Conservation (phyloP, 2,888 invertebrate species). For the Listrodromus nycthemerus region DNA sequence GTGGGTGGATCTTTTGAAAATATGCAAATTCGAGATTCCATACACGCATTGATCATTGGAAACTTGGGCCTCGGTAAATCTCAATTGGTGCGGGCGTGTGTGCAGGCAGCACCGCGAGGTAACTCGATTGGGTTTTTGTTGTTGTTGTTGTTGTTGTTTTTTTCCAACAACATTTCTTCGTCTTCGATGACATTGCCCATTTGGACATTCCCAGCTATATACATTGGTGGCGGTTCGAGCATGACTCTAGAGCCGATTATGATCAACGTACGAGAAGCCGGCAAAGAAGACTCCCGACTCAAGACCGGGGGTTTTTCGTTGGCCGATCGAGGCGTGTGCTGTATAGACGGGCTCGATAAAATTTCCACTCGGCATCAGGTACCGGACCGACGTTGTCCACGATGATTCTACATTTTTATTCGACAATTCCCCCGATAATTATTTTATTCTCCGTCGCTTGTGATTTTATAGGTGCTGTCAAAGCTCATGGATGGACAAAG, state of each 20-base stretch:
- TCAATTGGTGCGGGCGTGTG: conserved; percentile 92
- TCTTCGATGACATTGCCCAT: neutral
- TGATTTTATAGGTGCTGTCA: conserved; percentile 87
- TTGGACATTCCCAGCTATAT: conserved; percentile 24
- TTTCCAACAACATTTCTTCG: neutral
- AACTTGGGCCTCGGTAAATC: conserved; percentile 96
- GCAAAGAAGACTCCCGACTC: conserved; percentile 88
- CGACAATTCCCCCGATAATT: neutral
- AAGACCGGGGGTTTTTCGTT: conserved; percentile 93
- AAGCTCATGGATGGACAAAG: conserved; percentile 96
- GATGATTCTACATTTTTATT: neutral
- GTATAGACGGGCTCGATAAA: conserved; percentile 97
- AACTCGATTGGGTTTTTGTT: conserved; percentile 50
- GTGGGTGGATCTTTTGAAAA: conserved; percentile 88
- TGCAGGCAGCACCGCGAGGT: conserved; percentile 92
- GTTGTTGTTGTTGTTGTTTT: neutral
- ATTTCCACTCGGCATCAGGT: conserved; percentile 89
- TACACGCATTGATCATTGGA: conserved; percentile 93
- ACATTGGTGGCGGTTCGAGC: conserved; percentile 51
- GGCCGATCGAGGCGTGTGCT: conserved; percentile 93
- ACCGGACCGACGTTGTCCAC: conserved; percentile 50
- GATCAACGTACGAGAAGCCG: conserved; percentile 21
- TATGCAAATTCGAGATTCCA: conserved; percentile 84
- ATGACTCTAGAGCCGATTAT: conserved; percentile 76
- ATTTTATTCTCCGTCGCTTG: neutral